phyloP scores from a whole-genome alignment of 1,140 invertebrate genomes.

The Caerostris extrusa region DNA sequence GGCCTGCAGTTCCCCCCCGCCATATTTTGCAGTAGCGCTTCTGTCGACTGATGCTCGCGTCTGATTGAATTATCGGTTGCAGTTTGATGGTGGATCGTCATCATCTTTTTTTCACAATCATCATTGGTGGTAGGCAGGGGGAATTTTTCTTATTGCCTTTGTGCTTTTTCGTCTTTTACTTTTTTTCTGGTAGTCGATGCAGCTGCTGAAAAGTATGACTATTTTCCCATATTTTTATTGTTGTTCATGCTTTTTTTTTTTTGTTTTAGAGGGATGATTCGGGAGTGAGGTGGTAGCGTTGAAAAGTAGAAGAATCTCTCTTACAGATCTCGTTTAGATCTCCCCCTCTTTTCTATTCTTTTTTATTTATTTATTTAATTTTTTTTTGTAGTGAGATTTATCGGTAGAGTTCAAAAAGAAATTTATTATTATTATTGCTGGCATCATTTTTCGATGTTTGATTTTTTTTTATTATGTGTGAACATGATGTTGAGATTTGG shows the following conservation, averaged over 20 bases:
- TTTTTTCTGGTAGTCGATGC: neutral
- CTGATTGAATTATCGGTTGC: slow-evolving; percentile 73
- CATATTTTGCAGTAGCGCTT: neutral
- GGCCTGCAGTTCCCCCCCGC: neutral
- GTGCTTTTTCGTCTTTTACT: neutral
- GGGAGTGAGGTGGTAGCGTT: neutral
- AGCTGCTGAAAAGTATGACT: slow-evolving; percentile 34
- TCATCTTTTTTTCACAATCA: slow-evolving; percentile 39
- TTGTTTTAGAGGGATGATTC: neutral
- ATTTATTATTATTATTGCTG: too few relatives aligned
- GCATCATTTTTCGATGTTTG: too few relatives aligned
- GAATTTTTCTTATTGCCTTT: neutral
- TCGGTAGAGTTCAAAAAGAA: too few relatives aligned
- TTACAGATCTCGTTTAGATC: neutral
- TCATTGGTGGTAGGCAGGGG: slow-evolving; percentile 52
- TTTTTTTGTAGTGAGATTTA: too few relatives aligned
- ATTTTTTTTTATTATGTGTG: too few relatives aligned
- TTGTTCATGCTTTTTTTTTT: too few relatives aligned
- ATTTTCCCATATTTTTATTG: too few relatives aligned
- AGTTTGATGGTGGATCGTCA: slow-evolving; percentile 27
- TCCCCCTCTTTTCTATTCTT: neutral
- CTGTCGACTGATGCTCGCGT: slow-evolving; percentile 21
- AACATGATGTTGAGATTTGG: too few relatives aligned
- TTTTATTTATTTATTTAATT: too few relatives aligned
- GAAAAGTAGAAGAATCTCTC: too few relatives aligned